Evolutionary conservation across 2,888 invertebrate species (phyloP), one percentile per base, ranked within the genome.

Genomic region (Euphydryas editha): DNA sequence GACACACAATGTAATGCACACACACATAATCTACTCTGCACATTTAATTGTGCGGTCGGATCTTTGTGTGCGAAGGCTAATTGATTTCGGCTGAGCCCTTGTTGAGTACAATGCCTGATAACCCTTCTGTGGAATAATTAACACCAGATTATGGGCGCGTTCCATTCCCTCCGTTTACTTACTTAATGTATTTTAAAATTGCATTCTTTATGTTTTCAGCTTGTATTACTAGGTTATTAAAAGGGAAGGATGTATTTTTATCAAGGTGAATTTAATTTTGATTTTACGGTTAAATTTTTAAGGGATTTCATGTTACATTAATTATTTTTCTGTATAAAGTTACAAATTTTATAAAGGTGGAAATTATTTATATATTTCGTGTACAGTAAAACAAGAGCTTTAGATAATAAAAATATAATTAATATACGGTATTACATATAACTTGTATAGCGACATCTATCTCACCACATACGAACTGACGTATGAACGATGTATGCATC

Each of bases 111-210:
- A 82, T 81, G 70, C 61, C 78, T 77, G 77, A 82, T 82, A 78
- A 80, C 76, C 74, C 77, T 74, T 75, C 76, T 76, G 75, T 75
- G 80, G 86, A 87, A 87, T 89, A 87, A 88, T 90, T 86, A 87
- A 87, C 86, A 81, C 79, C 74, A 78, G 85, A 85, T 87, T 86
- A 84, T 81, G 78, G 79, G 75, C 74, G 69, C 74, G 81, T 69
- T 69, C 71, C 70, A 54, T 70, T 63, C 68, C 75, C 74, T 71
- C 73, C 81, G 84, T 86, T 85, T 84, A 78, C 79, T 76, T 76
- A 76, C 79, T 81, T 84, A 86, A 87, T 86, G 85, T 84, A 81
- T 81, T 84, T 82, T 77, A 71, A 69, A 71, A 71, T 61, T 49
- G 62, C 67, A 69, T 71, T 65, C 59, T 67, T 69, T 67, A 60